phyloP scores from a whole-genome alignment of 1,140 invertebrate species.

The Euschistus heros region DNA sequence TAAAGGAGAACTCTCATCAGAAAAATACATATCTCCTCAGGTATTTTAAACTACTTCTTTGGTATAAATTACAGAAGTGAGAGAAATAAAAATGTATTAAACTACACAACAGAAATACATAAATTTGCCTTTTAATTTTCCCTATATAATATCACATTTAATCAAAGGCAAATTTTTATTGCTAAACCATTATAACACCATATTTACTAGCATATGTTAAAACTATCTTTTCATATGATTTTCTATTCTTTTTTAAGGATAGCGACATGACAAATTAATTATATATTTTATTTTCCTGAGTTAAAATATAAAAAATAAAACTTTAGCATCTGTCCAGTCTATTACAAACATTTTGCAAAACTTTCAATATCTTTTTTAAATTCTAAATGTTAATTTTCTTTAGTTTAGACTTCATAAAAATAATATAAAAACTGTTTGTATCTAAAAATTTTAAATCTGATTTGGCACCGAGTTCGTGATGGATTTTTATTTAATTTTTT shows the following conservation, averaged over 20 bases:
- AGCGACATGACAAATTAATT: too few species aligned
- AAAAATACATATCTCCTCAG: not conserved
- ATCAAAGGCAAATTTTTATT: conserved; percentile 12
- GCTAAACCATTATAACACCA: too few species aligned
- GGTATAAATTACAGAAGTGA: conserved; percentile 8
- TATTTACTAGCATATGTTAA: too few species aligned
- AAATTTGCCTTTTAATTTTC: conserved; percentile 7
- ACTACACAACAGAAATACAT: not conserved
- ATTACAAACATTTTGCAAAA: too few species aligned
- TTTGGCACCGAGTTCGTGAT: conserved; percentile 16
- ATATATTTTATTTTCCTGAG: too few species aligned
- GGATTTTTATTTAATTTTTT: conserved; percentile 1
- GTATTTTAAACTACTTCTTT: conserved; percentile 4
- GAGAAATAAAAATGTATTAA: not conserved
- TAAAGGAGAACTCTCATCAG: not conserved
- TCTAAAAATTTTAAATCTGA: conserved; percentile 4
- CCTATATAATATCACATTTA: conserved; percentile 12
- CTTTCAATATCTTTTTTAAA: too few species aligned
- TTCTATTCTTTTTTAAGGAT: too few species aligned
- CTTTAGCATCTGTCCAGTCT: too few species aligned
- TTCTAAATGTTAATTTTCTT: too few species aligned
- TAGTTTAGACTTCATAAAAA: not conserved
- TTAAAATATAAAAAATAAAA: too few species aligned
- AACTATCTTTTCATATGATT: too few species aligned
- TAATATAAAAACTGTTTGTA: conserved; percentile 1